These are phyloP conservation scores for Ranitomeya variabilis DNA, from an alignment of 2,113 vertebrate species.

Conservation along the genomic window DNA sequence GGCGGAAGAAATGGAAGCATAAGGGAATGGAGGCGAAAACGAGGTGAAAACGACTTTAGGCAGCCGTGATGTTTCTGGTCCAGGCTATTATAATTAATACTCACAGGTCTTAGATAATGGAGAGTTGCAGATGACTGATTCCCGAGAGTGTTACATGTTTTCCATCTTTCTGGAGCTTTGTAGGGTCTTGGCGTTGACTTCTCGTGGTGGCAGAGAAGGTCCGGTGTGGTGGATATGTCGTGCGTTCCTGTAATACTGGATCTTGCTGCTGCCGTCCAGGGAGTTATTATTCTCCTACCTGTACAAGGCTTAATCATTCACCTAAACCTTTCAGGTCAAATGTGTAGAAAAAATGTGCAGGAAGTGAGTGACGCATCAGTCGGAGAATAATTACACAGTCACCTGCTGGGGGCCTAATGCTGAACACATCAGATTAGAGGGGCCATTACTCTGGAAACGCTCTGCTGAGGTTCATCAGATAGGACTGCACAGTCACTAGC, in stretches of 20 bases:
- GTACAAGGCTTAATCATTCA: constrained; percentile 72
- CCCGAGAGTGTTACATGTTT: not conserved
- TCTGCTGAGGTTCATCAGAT: not conserved
- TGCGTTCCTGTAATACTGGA: not conserved
- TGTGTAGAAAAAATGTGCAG: constrained; percentile 7
- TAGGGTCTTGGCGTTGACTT: not conserved
- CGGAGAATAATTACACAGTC: constrained; percentile 1
- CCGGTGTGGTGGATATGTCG: not conserved
- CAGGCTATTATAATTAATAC: not conserved
- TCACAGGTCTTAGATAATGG: not conserved
- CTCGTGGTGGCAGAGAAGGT: not conserved
- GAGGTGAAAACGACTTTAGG: not conserved
- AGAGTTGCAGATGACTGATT: not conserved
- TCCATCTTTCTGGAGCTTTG: not conserved
- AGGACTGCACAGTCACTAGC: not conserved
- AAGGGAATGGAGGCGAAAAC: too few species aligned
- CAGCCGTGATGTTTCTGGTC: not conserved
- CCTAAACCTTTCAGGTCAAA: constrained; percentile 64
- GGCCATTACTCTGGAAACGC: not conserved
- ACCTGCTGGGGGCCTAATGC: not conserved
- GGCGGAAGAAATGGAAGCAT: not conserved
- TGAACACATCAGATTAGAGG: not conserved
- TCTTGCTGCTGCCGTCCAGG: not conserved
- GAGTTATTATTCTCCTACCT: constrained; percentile 45
- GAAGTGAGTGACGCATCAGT: not conserved